Base-by-base conservation (phyloP, 2,888 invertebrate species). In the Plemyria rubiginata region DNA sequence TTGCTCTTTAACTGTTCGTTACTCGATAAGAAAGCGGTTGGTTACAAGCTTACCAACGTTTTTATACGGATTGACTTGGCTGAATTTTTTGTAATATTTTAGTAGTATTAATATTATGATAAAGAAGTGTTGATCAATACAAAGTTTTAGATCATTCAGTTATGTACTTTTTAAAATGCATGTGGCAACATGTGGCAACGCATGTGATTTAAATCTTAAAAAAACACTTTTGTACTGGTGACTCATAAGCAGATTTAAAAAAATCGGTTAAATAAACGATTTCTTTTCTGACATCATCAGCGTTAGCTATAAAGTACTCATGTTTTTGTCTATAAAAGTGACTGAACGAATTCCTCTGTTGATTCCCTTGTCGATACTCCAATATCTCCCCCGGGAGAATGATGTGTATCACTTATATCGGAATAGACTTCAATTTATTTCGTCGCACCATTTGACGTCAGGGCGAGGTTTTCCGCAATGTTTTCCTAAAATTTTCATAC, bases 361-460 rank as follows among this genome's bases (percentile, higher is more conserved):
- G 75, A 80, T 79, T 83, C 83, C 82, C 82, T 73, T 78, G 85
- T 81, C 84, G 81, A 81, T 82, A 78, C 78, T 80, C 75, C 82
- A 80, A 86, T 84, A 80, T 81, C 79, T 82, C 85, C 82, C 81
- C 60, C 60, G 83, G 79, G 86, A 83, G 66, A 66, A 77, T 81
- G 79, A 80, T 82, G 84, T 79, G 80, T 83, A 81, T 82, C 82
- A 84, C 85, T 86, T 86, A 85, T 83, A 66, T 76, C 72, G 75
- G 78, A 81, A 86, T 83, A 80, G 83, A 82, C 81, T 80, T 77
- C 82, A 76, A 80, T 85, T 82, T 82, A 81, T 82, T 79, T 77
- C 70, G 70, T 74, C 75, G 70, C 72, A 73, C 73, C 72, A 73
- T 70, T 72, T 76, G 70, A 49, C 58, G 60, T 60, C 50, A 60